phyloP scores from a whole-genome alignment of 2,888 invertebrate species.

The Argynnis bischoffii region DNA sequence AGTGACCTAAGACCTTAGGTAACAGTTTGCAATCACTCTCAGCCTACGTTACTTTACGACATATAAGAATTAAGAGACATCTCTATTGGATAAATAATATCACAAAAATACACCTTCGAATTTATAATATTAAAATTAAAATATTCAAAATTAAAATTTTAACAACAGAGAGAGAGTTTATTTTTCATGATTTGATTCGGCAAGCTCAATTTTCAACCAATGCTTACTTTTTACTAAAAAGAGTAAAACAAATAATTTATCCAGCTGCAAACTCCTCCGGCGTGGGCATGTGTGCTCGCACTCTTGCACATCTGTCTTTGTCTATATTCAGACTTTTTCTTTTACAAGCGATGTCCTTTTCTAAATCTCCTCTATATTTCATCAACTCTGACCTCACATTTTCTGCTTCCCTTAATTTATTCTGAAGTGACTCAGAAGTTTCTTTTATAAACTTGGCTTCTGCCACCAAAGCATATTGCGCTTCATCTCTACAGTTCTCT shows the following conservation, averaged over 20 bases:
- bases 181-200: not conserved
- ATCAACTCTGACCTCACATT: slow-evolving; percentile 76
- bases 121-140: too few species aligned
- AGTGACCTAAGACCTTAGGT: too few species aligned
- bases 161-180: too few species aligned
- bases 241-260: slow-evolving; percentile 38
- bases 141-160: too few species aligned
- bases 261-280: slow-evolving; percentile 84
- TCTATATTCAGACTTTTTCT: slow-evolving; percentile 87
- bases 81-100: too few species aligned
- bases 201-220: not conserved
- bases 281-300: slow-evolving; percentile 86
- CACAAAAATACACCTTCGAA: too few species aligned
- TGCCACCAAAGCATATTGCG: slow-evolving; percentile 88
- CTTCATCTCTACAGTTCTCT: slow-evolving; percentile 92
- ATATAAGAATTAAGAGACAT: too few species aligned
- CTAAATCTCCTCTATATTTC: slow-evolving; percentile 84
- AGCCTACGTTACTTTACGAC: too few species aligned
- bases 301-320: slow-evolving; percentile 82
- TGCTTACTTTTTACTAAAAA: not conserved
- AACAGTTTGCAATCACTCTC: too few species aligned
- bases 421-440: slow-evolving; percentile 72
- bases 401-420: slow-evolving; percentile 85
- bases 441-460: slow-evolving; percentile 86
- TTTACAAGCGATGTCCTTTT: slow-evolving; percentile 87